Base-by-base conservation (phyloP, 2,797 vertebrate genomes). In the Malacoctenus gilli region DNA sequence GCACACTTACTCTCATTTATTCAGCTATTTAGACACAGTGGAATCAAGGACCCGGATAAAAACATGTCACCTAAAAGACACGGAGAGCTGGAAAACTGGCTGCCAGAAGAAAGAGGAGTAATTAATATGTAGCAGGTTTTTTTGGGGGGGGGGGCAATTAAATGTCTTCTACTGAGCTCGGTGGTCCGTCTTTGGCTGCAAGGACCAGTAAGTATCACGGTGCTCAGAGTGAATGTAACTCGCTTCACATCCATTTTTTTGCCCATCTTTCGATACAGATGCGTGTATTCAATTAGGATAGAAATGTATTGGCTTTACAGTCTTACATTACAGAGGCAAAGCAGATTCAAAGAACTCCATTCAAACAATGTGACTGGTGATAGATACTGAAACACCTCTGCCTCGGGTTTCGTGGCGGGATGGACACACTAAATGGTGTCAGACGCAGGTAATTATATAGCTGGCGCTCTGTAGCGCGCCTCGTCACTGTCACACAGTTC, bases 391-490 rank as follows among this genome's bases (percentile, higher is more conserved):
- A 79, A 63, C 59, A 25, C 70, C 70, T 67, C 54, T 68, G 50
- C 53, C 59, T 81, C 34, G 20, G 54, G 48, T 79, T 63, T 50
- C 49, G 38, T 23, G 50, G 55, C 2, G 56, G 66, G 77, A 72
- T 72, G 74, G 78, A 75, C 70, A 65, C 44, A 63, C 57, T 82
- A 77, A 87, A 83, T 70, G 58, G 58, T 78, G 77, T 86, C 74
- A 84, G 62, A 84, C 59, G 66, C 62, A 75, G 59, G 74, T 84
- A 82, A 89, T 83, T 80, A 86, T 75, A 68, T 63, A 59, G 67
- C 79, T 64, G 67, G 48, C 54, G 38, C 58, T 73, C 60, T 70
- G 62, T 72, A 39, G 68, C 63, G 75, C 63, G 44, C 68, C 79
- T 52, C 77, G 39, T 84, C 64, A 77, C 78, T 63, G 68, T 82